Percentiles rank a stretch among this genome's conserved stretches.
These are phyloP conservation scores for Himalopsyche kuldschensis DNA, from an alignment of 2,888 invertebrate genomes.

Conservation along the genomic window DNA sequence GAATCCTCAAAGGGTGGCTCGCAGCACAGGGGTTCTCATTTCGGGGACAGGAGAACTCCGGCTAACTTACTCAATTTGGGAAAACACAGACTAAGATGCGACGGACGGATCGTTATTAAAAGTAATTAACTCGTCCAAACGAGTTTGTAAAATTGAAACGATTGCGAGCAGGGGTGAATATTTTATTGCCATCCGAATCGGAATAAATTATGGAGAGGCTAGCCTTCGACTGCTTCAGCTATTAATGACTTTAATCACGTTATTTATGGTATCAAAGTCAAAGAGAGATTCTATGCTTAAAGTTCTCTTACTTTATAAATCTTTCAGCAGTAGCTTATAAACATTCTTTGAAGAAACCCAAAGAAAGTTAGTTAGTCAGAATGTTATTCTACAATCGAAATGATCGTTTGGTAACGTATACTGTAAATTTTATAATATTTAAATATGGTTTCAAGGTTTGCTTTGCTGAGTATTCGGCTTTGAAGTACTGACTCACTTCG, in stretches of 20 bases:
- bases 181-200: constrained; percentile 21
- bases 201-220: constrained; percentile 24
- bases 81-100: constrained; percentile 26
- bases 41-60: not conserved
- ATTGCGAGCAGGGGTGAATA: constrained; percentile 29
- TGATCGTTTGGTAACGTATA: not conserved
- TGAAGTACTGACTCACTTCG: too few relatives aligned
- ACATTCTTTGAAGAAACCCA: not conserved
- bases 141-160: constrained; percentile 36
- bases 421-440: too few relatives aligned
- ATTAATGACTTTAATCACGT: constrained; percentile 13
- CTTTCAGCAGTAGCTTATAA: not conserved
- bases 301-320: not conserved
- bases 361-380: not conserved
- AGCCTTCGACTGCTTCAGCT: constrained; percentile 6
- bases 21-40: not conserved
- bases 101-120: constrained; percentile 30
- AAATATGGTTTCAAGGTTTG: too few relatives aligned
- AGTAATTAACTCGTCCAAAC: constrained; percentile 35
- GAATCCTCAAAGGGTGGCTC: constrained; percentile 2
- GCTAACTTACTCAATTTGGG: constrained; percentile 30
- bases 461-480: too few relatives aligned
- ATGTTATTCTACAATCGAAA: not conserved
- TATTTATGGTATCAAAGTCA: not conserved
- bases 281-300: not conserved